Evolutionary conservation across 23 tunicate genomes (phyloP).

Genomic region (Trididemnum nubilum): DNA sequence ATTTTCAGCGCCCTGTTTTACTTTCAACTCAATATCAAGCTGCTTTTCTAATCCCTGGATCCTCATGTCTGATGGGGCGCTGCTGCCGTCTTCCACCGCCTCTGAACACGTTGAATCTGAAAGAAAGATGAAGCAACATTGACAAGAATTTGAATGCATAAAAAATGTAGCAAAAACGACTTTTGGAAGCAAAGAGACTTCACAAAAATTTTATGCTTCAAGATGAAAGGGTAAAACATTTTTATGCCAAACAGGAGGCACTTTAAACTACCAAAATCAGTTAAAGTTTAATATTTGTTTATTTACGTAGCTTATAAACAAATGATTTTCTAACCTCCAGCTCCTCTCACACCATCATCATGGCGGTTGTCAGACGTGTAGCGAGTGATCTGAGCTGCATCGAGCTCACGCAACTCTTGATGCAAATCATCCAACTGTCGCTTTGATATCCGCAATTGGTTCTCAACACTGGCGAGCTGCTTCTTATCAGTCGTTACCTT

Average conservation of each 20-base stretch:
- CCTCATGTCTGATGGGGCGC: slow-evolving; percentile 57
- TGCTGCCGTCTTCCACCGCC: slow-evolving; percentile 16
- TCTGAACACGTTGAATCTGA: neutral
- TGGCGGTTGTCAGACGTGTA: slow-evolving; percentile 26
- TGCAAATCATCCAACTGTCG: slow-evolving; percentile 82
- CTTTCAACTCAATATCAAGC: slow-evolving; percentile 87
- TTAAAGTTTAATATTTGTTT: too few species aligned
- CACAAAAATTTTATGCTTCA: too few species aligned
- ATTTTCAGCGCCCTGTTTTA: slow-evolving; percentile 97
- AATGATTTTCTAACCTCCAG: slow-evolving; percentile 33
- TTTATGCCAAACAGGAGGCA: too few species aligned
- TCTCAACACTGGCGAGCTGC: slow-evolving; percentile 69
- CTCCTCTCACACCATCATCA: slow-evolving; percentile 26
- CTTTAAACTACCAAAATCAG: too few species aligned
- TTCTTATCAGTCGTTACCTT: slow-evolving; percentile 91
- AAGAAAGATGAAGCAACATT: neutral
- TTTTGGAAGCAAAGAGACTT: too few species aligned
- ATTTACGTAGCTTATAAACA: too few species aligned
- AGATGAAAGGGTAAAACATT: too few species aligned
- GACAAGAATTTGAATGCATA: neutral
- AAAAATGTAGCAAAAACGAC: too few species aligned
- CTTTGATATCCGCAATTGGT: slow-evolving; percentile 58
- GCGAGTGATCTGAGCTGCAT: slow-evolving; percentile 81
- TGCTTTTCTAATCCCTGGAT: slow-evolving; percentile 90
- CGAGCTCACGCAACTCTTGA: slow-evolving; percentile 77